Base-by-base conservation (phyloP, 2,888 invertebrate species). In the Buathra laborator region DNA sequence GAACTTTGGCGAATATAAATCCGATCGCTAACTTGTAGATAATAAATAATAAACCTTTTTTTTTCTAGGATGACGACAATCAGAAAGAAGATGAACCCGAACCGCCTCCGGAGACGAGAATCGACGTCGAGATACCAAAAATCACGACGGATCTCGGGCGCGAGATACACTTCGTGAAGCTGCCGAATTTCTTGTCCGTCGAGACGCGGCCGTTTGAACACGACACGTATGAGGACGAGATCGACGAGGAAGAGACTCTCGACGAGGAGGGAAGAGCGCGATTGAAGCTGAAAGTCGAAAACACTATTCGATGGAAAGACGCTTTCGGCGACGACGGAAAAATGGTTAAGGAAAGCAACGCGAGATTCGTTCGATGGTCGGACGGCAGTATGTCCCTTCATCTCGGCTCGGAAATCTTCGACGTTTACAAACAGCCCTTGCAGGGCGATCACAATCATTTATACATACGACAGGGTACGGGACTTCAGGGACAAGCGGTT, bases 301-400 rank as follows among this genome's bases (percentile, higher is more conserved):
- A 99, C 94, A 99, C 99, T 0, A 98, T 99, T 74, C 96, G 90
- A 75, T 99, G 99, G 99, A 96, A 98, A 51, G 97, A 97, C 16
- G 95, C 94, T 10, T 96, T 98, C 93, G 96, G 97, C 93, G 96
- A 97, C 86, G 96, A 97, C 78, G 98, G 98, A 29, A 97, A 97
- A 90, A 95, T 97, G 14, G 94, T 96, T 1, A 97, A 97, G 90
- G 98, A 99, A 93, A 99, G 99, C 64, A 99, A 99, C 94, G 98
- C 99, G 0, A 95, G 99, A 74, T 96, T 99, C 92, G 98, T 99
- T 0, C 96, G 97, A 86, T 99, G 99, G 99, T 99, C 99, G 0
- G 99, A 99, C 94, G 99, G 99, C 37, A 99, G 98, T 89, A 97
- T 99, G 96, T 99, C 99, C 14, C 95, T 99, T 44, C 99, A 99